Evolutionary conservation across 2,888 invertebrate genomes (phyloP), one percentile per base, ranked within the genome.

Genomic region (Onthophagus sagittarius): DNA sequence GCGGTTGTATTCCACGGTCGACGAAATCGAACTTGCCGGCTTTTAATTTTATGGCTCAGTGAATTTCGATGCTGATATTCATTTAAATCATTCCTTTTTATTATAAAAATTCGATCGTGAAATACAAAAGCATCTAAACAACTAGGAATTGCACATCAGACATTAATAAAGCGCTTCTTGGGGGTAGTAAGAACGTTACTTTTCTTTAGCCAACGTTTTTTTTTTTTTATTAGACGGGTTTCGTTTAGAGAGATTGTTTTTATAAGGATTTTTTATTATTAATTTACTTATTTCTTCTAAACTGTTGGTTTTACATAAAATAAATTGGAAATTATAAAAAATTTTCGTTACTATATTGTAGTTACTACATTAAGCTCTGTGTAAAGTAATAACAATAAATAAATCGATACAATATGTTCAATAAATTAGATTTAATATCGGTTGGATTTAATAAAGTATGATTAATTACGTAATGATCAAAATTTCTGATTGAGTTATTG

Each of bases 61-160:
- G 70, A 33, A 15, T 15, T 13, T 13, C 23, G 3, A 31, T 31
- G 23, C 53, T 70, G 53, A 31, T 62, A 15, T 69, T 72, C 11
- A 15, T 63, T 65, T 65, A 63, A 9, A 73, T 65, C 53, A 32
- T 65, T 53, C 14, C 62, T 15, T 23, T 67, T 9, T 63, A 63
- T 1, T 31, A 32, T 23, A 67, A 53, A 72, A 67, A 33, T 67
- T 73, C 71, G 69, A 75, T 71, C 70, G 73, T 75, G 67, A 74
- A 72, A 69, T 67, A 75, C 75, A 76, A 76, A 73, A 72, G 69
- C 75, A 76, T 79, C 77, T 76, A 67, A 67, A 67, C 76, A 78
- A 77, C 77, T 79, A 79, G 77, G 11, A 80, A 79, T 80, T 80
- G 80, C 80, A 80, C 80, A 79, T 78, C 76, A 75, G 77, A 78